These are phyloP conservation scores for Bathynomus jamesi DNA, from an alignment of 1,140 invertebrate species.

Conservation along the genomic window DNA sequence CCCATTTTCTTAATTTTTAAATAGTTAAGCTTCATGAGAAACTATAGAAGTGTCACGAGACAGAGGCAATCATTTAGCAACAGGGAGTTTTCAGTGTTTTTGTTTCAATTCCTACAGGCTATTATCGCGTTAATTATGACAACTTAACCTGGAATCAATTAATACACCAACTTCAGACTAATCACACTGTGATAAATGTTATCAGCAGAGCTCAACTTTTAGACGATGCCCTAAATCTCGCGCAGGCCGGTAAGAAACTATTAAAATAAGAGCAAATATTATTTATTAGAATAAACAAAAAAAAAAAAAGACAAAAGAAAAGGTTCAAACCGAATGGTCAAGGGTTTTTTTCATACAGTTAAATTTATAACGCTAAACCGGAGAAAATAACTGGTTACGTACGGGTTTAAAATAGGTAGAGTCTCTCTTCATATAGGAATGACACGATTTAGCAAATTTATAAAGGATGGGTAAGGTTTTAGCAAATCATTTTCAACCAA, in stretches of 20 bases:
- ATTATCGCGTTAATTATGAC: slow-evolving; percentile 54
- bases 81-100: not conserved
- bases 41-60: not conserved
- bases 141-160: slow-evolving; percentile 47
- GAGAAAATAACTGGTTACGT: not conserved
- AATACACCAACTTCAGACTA: slow-evolving; percentile 40
- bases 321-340: no score
- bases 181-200: slow-evolving; percentile 43
- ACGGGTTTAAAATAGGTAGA: not conserved
- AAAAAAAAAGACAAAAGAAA: no score
- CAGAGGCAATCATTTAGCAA: not conserved
- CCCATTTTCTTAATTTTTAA: not conserved
- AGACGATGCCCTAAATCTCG: slow-evolving; percentile 78
- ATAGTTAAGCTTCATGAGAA: not conserved
- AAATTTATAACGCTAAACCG: not conserved
- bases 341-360: not conserved
- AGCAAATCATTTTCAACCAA: no score
- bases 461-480: no score
- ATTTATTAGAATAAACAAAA: no score
- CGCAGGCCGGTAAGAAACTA: slow-evolving; percentile 46
- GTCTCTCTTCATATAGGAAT: not conserved
- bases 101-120: slow-evolving; percentile 34
- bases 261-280: not conserved
- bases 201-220: slow-evolving; percentile 57
- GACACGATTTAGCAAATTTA: no score